Evolutionary conservation across 2,888 invertebrate species (phyloP).

Genomic region (Drosophila anceps): DNA sequence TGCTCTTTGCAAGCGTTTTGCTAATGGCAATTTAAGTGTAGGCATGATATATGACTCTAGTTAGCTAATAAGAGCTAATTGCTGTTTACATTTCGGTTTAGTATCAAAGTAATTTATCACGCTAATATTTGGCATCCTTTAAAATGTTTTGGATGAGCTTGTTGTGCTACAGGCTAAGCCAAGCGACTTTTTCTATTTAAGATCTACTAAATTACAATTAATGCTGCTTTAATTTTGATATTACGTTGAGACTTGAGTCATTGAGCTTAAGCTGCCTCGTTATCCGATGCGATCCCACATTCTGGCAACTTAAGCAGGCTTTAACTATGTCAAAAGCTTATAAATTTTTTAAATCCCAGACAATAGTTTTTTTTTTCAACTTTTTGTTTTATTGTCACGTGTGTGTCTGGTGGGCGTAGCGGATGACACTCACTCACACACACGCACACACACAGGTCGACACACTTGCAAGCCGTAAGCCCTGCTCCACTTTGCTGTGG

Average conservation of each 20-base stretch:
- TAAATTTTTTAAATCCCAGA: slow-evolving; percentile 57
- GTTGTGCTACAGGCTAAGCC: neutral
- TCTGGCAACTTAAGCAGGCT: slow-evolving; percentile 12
- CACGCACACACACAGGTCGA: neutral
- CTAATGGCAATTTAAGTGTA: slow-evolving; percentile 4
- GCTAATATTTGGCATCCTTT: neutral
- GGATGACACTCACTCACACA: neutral
- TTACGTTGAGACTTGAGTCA: slow-evolving; percentile 4
- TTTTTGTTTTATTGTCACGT: slow-evolving; percentile 39
- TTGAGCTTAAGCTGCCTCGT: neutral
- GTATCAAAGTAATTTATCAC: neutral
- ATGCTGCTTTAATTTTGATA: neutral
- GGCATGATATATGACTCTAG: neutral
- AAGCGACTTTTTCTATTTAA: neutral
- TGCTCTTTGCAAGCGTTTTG: neutral
- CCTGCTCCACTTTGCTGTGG: slow-evolving; percentile 12
- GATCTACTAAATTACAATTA: neutral
- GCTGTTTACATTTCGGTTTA: neutral
- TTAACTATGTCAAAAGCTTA: slow-evolving; percentile 40
- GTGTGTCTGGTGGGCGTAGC: slow-evolving; percentile 14
- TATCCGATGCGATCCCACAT: neutral
- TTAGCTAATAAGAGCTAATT: slow-evolving; percentile 5
- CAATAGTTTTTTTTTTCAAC: slow-evolving; percentile 40
- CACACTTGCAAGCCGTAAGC: slow-evolving; percentile 1
- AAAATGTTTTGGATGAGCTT: neutral